Evolutionary conservation across 2,113 vertebrate genomes (phyloP), one percentile per base, ranked within the genome.

Genomic region (Phoenicopterus ruber): DNA sequence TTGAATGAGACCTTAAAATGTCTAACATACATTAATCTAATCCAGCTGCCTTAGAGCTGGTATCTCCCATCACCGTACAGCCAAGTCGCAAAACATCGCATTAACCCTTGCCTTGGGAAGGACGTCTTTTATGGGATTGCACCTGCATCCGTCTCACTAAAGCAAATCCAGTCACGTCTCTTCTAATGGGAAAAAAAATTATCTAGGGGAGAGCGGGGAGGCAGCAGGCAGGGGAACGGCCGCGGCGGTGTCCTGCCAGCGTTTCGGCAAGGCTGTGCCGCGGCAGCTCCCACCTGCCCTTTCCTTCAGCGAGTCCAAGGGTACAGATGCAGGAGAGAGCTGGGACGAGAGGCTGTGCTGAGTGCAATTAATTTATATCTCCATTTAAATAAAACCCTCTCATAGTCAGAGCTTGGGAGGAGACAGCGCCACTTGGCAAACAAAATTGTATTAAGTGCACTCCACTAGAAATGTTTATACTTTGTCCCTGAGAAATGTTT

Each of bases 391-490:
- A 96, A 96, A 97, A 91, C 55, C 78, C 85, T 95, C 89, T 94
- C 46, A 9, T 3, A 94, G 88, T 49, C n/a, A 10, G 34, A 88
- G 91, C 87, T 73, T 84, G 94, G 94, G 91, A 96, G 86, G 84
- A 96, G 95, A 80, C 95, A 95, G 78, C 2, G 0, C 82, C 91
- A 86, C 96, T 96, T 97, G 96, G 96, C 96, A 94, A 96, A 96
- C 91, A 96, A 83, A 97, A 97, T 78, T 66, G 67, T 95, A 91
- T 95, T 96, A 97, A 97, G 97, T 96, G 97, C 94, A 96, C 87
- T 96, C 93, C 95, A 90, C 96, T 90, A 80, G 95, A 94, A 97
- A 96, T 95, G 96, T 97, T 97, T 97, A 96, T 97, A 97, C 91
- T 91, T 93, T 91, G 91, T 97, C 95, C 94, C 96, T 89, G 89